Conservation (phyloP, 2,888 invertebrate species). For the Mimumesa dahlbomi region DNA sequence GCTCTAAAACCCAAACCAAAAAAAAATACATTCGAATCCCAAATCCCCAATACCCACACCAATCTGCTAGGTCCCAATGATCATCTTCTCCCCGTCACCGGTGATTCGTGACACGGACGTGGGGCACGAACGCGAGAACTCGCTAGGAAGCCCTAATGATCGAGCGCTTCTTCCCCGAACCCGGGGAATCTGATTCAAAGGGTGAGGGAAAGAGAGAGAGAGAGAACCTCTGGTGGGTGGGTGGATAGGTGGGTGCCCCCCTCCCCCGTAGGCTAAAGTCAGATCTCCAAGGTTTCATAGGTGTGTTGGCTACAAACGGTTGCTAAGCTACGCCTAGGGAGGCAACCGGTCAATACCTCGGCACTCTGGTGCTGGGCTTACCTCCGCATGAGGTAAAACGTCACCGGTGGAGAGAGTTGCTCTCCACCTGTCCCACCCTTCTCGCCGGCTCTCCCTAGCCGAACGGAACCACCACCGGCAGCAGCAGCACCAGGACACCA, state of each 20-base stretch:
- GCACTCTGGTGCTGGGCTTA: conserved; percentile 61
- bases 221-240: conserved; percentile 39
- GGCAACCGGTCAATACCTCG: conserved; percentile 80
- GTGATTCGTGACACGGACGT: conserved; percentile 37
- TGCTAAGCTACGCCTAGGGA: conserved; percentile 77
- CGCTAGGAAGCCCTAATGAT: conserved; percentile 70
- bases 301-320: conserved; percentile 79
- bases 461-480: conserved; percentile 32
- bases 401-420: conserved; percentile 72
- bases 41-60: too few species aligned
- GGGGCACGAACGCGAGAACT: conserved; percentile 57
- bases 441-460: conserved; percentile 35
- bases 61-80: conserved; percentile 33
- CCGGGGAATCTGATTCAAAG: conserved; percentile 66
- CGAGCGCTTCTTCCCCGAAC: conserved; percentile 68
- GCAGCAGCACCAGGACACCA: conserved; percentile 52
- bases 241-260: conserved; percentile 52
- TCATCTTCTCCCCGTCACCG: background rate
- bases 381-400: conserved; percentile 73
- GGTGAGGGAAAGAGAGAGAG: conserved; percentile 45
- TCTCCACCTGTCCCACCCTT: conserved; percentile 64
- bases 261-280: conserved; percentile 71
- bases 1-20: too few species aligned
- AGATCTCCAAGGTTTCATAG: conserved; percentile 80
- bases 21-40: conserved; percentile 18